Base-by-base conservation (phyloP, 2,797 vertebrate species). In the Lacerta bilineata region DNA sequence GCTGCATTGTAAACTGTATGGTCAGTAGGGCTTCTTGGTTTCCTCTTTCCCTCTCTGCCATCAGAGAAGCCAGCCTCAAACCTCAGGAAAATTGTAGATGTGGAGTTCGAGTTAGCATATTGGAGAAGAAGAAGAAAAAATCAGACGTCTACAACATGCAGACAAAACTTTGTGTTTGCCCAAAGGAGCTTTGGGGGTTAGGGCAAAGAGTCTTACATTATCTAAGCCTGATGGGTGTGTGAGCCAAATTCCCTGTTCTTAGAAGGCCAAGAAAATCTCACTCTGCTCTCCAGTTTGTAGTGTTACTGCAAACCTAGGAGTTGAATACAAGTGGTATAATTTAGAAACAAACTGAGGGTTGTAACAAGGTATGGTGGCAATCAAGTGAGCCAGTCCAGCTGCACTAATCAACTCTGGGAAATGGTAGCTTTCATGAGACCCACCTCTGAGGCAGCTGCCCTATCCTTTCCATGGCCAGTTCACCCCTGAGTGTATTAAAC, bases 161-260 rank as follows among this genome's bases (percentile, higher is more conserved):
- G 55, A n/a, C 79, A 84, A 1, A 79, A 39, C 29, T 86, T 88
- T 55, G 15, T 77, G 5, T 50, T 13, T 74, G 11, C 50, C 33
- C 17, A 27, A 66, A 46, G 68, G 10, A n/a, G 11, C 11, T 11
- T 17, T 66, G 9, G 39, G 46, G 41, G 29, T 68, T 64, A 23
- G 8, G 15, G 10, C 11, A 20, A 10, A 61, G 72, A 46, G 29
- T 10, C 69, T 55, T 39, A 36, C 25, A 39, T 59, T 55, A 41
- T 17, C 18, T n/a, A 72, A 72, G 43, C 46, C 41, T 66, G 27
- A 33, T 71, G 20, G 20, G 5, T 46, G n/a, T 18, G 10, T 18
- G 17, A 41, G 7, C 41, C n/a, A 43, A 13, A 9, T 87, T 90
- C 76, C 76, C 88, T 72, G 80, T 92, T 87, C 9, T 91, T 59